Evolutionary conservation across 2,888 invertebrate species (phyloP).

Genomic region (Perdita meconis): DNA sequence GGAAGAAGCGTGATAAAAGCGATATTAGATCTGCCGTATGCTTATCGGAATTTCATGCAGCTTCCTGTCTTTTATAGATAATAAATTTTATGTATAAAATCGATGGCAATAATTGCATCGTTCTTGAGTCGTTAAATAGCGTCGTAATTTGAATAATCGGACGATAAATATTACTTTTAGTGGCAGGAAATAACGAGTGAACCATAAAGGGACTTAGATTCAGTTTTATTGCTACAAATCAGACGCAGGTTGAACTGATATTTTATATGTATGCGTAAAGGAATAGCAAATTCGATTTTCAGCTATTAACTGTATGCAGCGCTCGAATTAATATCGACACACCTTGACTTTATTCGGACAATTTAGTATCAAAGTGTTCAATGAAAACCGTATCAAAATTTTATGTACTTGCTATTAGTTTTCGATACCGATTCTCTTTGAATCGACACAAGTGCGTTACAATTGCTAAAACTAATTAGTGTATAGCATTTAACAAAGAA

Average conservation of each 20-base stretch:
- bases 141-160: neutral
- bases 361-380: too few relatives aligned
- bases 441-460: too few relatives aligned
- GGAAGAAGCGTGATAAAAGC: neutral
- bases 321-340: too few relatives aligned
- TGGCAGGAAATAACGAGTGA: neutral
- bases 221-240: too few relatives aligned
- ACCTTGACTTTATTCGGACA: too few relatives aligned
- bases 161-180: neutral
- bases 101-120: neutral
- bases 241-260: too few relatives aligned
- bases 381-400: neutral
- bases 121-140: neutral
- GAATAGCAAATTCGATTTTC: too few relatives aligned
- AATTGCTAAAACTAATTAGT: too few relatives aligned
- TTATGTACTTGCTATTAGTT: neutral
- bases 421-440: too few relatives aligned
- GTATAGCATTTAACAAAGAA: too few relatives aligned
- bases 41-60: neutral
- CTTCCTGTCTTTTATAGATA: neutral
- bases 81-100: neutral
- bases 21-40: neutral
- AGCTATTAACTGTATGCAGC: too few relatives aligned
- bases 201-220: neutral
- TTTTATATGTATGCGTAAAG: too few relatives aligned